phyloP scores from a whole-genome alignment of 2,113 vertebrate species.

The Cyanocitta stelleri region DNA sequence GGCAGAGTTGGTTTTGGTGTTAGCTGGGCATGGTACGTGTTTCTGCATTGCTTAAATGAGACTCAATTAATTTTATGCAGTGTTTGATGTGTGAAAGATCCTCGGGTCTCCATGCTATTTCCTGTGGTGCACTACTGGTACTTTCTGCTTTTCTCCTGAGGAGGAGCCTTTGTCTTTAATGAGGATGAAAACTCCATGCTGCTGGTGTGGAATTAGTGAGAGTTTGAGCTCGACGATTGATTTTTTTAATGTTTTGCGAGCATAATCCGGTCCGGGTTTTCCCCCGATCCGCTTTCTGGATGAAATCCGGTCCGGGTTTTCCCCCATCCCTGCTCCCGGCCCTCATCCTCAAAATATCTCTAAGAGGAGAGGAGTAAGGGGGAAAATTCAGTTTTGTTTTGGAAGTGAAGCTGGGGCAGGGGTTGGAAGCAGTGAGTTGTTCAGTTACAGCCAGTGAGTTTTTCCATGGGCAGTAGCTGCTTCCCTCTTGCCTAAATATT shows the following conservation, averaged over 20 bases:
- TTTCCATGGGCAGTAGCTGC: background rate
- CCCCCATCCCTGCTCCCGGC: background rate
- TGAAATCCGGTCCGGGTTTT: background rate
- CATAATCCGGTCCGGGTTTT: accelerated
- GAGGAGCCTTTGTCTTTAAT: background rate
- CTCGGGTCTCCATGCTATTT: background rate
- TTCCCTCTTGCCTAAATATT: background rate
- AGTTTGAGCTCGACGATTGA: background rate
- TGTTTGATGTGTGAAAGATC: background rate
- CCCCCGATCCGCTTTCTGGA: accelerated
- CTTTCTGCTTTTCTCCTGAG: background rate
- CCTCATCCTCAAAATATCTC: accelerated
- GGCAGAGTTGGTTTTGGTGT: background rate
- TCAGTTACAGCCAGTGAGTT: background rate
- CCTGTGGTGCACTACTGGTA: background rate
- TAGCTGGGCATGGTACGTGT: accelerated
- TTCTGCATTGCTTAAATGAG: background rate
- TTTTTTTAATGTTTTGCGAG: background rate
- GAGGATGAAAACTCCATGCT: background rate
- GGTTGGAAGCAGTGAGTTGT: background rate
- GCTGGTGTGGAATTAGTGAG: background rate
- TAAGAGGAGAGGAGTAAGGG: background rate
- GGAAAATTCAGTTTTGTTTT: background rate
- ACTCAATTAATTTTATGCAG: background rate
- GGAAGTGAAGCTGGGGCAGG: background rate